Evolutionary conservation across 2,888 invertebrate species (phyloP), one percentile per base, ranked within the genome.

Genomic region (Meloe dianella): DNA sequence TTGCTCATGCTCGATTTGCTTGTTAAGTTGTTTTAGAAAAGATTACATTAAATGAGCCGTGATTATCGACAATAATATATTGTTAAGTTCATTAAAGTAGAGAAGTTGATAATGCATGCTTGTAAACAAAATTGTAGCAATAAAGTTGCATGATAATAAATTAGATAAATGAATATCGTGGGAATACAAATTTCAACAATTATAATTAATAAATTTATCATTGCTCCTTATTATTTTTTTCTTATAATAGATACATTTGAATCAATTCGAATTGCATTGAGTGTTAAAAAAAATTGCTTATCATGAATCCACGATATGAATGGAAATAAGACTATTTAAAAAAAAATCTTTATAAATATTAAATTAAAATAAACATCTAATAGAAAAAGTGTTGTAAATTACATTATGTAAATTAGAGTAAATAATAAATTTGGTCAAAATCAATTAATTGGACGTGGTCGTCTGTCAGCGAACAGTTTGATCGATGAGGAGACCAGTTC

Each of bases 61-160:
- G 47, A 47, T 47, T 47, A 47, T 47, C 47, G 47, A 0, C 8
- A 20, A 10, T 47, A 47, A 47, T 47, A 47, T 47, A 47, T 47
- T 47, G 47, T 47, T 47, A 47, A 47, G 47, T 47, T 47, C 47
- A 47, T 47, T 47, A 20, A 47, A 47, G 20, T 47, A 20, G 47
- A 10, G 20, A 8, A 47, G 20, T 47, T 47, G 47, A 47, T 47
- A 47, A 47, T 47, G 47, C 20, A 20, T 20, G 10, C 63, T 67
- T 67, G 67, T 67, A 67, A 67, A 66, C 66, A 59, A 66, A 66
- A 67, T 67, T 58, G 64, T 63, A 17, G 63, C 57, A 61, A 67
- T 63, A 63, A 66, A 67, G 38, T 58, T 61, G 41, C 63, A 64
- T 64, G 63, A 60, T 64, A 67, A 67, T 41, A 60, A n/a, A n/a